These are phyloP conservation scores for Halocaridina rubra DNA, from an alignment of 2,888 invertebrate species.

Conservation along the genomic window DNA sequence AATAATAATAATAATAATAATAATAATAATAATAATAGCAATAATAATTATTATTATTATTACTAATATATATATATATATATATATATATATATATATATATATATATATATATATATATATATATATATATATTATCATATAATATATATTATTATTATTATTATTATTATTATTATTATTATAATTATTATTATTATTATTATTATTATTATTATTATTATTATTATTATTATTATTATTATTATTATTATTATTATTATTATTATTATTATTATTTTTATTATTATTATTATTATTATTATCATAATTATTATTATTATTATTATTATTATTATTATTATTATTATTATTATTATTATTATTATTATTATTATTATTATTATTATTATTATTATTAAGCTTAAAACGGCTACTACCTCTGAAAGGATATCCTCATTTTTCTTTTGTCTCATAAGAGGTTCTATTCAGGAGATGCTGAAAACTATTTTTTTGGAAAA, in stretches of 20 bases:
- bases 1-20: not conserved
- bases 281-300: not conserved
- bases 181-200: not conserved
- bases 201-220: not conserved
- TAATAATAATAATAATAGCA: not conserved
- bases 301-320: not conserved
- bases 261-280: not conserved
- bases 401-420: no score
- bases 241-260: not conserved
- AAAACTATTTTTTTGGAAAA: no score
- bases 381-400: not conserved
- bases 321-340: not conserved
- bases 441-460: no score
- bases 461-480: no score
- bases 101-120: not conserved
- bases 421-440: no score
- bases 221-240: not conserved
- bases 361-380: not conserved
- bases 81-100: not conserved
- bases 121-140: not conserved
- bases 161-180: not conserved
- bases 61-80: not conserved
- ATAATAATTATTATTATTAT: not conserved
- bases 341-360: not conserved
- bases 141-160: not conserved